A percentile compares a stretch with the other conserved stretches of the same genome.
Evolutionary conservation across 2,888 invertebrate species (phyloP).

Genomic region (Sarcophaga carnaria): DNA sequence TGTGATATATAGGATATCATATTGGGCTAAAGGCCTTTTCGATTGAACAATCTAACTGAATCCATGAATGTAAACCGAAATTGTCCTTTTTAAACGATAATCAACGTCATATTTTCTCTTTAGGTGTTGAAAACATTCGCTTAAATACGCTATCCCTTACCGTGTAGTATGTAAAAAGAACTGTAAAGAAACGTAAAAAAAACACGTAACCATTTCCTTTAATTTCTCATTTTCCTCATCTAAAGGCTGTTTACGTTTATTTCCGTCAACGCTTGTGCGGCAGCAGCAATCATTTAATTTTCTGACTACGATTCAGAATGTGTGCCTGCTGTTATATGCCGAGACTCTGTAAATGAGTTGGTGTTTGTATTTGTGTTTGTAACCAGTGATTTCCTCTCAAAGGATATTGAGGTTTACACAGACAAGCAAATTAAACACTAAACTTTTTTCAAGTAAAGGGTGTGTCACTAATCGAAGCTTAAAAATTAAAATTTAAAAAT

Average conservation of each 20-base stretch:
- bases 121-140: too few species aligned
- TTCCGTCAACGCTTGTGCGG: constrained; percentile 39
- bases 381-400: constrained; percentile 59
- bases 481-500: too few species aligned
- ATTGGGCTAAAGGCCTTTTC: too few species aligned
- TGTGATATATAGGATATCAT: too few species aligned
- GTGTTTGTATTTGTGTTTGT: constrained; percentile 32
- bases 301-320: neutral
- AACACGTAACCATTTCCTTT: neutral
- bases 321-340: neutral
- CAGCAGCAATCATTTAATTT: constrained; percentile 26
- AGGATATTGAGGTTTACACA: constrained; percentile 61
- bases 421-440: neutral
- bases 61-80: too few species aligned
- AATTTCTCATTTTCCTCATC: constrained; percentile 7
- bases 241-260: constrained; percentile 42
- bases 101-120: too few species aligned
- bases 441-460: neutral
- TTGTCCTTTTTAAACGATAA: too few species aligned
- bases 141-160: too few species aligned
- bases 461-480: neutral
- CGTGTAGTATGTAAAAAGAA: too few species aligned
- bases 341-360: constrained; percentile 4
- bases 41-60: too few species aligned
- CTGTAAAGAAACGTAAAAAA: too few species aligned